A percentile compares a stretch with the other conserved stretches of the same genome.
These are phyloP conservation scores for Passerina amoena DNA, from an alignment of 2,113 vertebrate genomes.

Conservation along the genomic window DNA sequence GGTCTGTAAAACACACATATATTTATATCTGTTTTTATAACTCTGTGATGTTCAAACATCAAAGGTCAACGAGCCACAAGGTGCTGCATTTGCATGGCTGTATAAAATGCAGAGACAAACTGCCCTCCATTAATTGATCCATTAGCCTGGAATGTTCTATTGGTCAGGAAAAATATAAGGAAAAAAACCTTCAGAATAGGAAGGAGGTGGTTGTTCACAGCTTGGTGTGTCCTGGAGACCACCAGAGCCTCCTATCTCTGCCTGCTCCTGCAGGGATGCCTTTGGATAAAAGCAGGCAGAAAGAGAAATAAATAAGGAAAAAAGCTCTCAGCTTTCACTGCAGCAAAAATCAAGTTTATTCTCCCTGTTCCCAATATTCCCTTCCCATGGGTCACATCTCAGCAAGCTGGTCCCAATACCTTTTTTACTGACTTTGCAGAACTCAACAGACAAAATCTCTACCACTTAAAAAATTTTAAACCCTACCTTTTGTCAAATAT, in stretches of 20 bases:
- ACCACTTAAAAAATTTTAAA: not conserved
- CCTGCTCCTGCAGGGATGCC: not conserved
- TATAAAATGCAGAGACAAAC: not conserved
- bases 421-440: not conserved
- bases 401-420: not conserved
- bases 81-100: not conserved
- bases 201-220: not conserved
- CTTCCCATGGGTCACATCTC: not conserved
- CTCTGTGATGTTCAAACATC: not conserved
- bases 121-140: not conserved
- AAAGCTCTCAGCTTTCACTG: not conserved
- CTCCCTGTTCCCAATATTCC: not conserved
- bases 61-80: not conserved
- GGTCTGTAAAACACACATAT: conserved; percentile 29
- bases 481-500: not conserved
- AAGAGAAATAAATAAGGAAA: not conserved
- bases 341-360: not conserved
- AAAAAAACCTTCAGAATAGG: not conserved
- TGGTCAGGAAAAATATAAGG: not conserved
- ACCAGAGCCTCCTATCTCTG: not conserved
- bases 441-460: not conserved
- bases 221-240: not conserved
- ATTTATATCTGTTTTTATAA: not conserved
- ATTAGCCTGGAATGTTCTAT: not conserved
- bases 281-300: not conserved